Conservation (phyloP, 2,797 vertebrate species). For the Bovichtus variegatus region DNA sequence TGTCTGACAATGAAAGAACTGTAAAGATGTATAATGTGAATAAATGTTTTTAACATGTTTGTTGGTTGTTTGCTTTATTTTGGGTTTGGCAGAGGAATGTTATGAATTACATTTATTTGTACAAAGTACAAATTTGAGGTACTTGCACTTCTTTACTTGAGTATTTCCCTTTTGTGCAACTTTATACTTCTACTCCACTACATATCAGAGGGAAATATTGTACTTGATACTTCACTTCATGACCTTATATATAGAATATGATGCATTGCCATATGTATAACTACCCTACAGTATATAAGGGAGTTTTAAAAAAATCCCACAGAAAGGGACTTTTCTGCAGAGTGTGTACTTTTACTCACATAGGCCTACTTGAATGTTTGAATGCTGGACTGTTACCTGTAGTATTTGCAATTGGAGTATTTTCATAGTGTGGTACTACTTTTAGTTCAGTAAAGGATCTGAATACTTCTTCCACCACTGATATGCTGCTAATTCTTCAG, state of each 20-base stretch:
- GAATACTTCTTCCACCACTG: neutral
- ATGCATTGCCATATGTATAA: neutral
- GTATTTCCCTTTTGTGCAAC: neutral
- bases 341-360: neutral
- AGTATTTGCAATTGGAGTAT: neutral
- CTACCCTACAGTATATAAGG: neutral
- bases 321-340: too few species aligned
- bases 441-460: fast-evolving
- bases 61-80: neutral
- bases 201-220: neutral
- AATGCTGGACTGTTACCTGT: neutral
- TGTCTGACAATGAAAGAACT: neutral
- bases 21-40: slow-evolving; percentile 68
- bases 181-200: neutral
- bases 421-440: neutral
- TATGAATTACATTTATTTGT: neutral
- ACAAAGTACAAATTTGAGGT: neutral
- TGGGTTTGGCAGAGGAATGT: neutral
- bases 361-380: too few species aligned
- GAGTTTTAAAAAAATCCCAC: too few species aligned
- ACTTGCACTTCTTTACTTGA: neutral
- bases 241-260: neutral
- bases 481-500: neutral
- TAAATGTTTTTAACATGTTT: slow-evolving; percentile 55
- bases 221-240: neutral